Base-by-base conservation (phyloP, 2,797 vertebrate genomes). In the Threskiornis aethiopicus region DNA sequence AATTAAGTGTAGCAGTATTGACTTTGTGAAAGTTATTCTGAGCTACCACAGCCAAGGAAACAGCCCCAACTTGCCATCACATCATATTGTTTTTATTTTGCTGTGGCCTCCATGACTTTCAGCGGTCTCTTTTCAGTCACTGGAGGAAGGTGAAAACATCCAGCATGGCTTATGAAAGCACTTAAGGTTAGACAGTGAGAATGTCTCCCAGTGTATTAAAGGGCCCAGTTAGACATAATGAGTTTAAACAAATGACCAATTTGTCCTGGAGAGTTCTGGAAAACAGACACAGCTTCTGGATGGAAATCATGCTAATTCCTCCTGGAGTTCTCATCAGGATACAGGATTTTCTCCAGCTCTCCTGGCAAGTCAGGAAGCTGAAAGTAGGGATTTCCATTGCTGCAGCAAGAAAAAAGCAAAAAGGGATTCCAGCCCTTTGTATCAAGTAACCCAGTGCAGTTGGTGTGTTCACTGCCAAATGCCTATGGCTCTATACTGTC, bases 11-110 rank as follows among this genome's bases (percentile, higher is more conserved):
- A 84, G 61, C 54, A 54, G 44, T 83, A 92, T 81, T 91, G 96
- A 90, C 82, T 90, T 82, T 44, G 47, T 83, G 89, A 87, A 92
- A 81, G 85, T 83, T 93, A 77, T 71, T 90, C 81, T 78, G 87
- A 92, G 90, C 57, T 67, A 49, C 75, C 29, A 39, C 37, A 71
- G 86, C 69, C 86, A 85, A 92, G 51, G 46, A 65, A 94, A 71
- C 1, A 10, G 51, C 51, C 78, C 39, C 49, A 75, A 5, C 17
- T 92, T 95, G 72, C 84, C 35, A 55, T 96, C 71, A 51, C 25
- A 41, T 39, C 25, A 41, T 39, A 7, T 42, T n/a, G 33, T 17
- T 84, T 91, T 87, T 82, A 33, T 87, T 96, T 87, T 79, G 59
- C 55, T 41, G 66, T 52, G 66, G 73, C 35, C 66, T 80, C 73